Evolutionary conservation across 2,888 invertebrate species (phyloP).

Genomic region (Lycaena phlaeas): DNA sequence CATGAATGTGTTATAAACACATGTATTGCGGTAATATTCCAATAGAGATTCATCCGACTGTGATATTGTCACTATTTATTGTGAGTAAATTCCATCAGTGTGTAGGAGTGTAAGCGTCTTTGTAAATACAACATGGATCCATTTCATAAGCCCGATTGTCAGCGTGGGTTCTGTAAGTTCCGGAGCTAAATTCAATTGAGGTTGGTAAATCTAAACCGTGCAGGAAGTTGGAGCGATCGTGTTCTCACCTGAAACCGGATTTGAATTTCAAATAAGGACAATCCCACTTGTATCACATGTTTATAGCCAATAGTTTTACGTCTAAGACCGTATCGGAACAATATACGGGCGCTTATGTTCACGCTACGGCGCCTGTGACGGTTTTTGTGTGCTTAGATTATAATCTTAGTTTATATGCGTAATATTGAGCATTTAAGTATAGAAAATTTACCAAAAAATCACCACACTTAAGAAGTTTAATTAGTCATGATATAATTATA

Average conservation of each 20-base stretch:
- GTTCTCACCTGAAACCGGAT: constrained; percentile 58
- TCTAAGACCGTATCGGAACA: constrained; percentile 5
- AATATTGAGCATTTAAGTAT: no score
- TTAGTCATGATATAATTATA: no score
- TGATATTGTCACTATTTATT: neutral
- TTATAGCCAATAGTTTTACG: constrained; percentile 40
- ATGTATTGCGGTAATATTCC: neutral
- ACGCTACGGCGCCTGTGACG: no score
- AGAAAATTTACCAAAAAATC: no score
- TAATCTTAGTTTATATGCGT: no score
- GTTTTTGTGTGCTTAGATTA: no score
- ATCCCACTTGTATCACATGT: constrained; percentile 46
- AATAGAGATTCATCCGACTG: neutral
- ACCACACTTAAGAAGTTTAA: no score
- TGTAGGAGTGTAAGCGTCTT: constrained; percentile 5
- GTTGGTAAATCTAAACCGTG: constrained; percentile 54
- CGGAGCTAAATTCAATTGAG: constrained; percentile 52
- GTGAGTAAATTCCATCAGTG: neutral
- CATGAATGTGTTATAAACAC: no score
- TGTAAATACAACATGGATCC: constrained; percentile 15
- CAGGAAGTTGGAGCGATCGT: constrained; percentile 56
- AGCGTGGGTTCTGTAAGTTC: constrained; percentile 32
- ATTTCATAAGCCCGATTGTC: constrained; percentile 36
- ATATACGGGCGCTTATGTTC: neutral
- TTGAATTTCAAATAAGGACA: constrained; percentile 66